phyloP scores from a whole-genome alignment of 2,888 invertebrate species.

The Ormia ochracea region DNA sequence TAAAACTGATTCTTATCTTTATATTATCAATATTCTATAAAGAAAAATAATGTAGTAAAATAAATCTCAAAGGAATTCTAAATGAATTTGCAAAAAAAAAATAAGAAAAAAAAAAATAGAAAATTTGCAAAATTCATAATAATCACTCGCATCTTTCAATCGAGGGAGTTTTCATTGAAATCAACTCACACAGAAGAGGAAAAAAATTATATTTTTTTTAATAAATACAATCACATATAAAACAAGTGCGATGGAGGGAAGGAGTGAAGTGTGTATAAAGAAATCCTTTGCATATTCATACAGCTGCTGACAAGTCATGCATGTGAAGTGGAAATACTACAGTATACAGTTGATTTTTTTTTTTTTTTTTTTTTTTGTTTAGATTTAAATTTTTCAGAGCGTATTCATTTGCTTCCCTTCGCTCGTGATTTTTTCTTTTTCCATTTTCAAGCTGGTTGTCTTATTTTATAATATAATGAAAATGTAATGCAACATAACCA shows the following conservation, averaged over 20 bases:
- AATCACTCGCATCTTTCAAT: constrained; percentile 48
- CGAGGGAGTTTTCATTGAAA: constrained; percentile 21
- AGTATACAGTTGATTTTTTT: neutral
- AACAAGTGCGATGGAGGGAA: constrained; percentile 17
- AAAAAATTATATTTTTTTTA: neutral
- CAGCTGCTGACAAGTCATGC: constrained; percentile 4
- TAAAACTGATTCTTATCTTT: neutral
- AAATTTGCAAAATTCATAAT: constrained; percentile 52
- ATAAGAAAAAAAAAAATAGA: neutral
- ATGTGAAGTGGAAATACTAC: constrained; percentile 35
- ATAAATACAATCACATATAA: constrained; percentile 16
- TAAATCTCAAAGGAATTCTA: constrained; percentile 33
- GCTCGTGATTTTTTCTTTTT: neutral
- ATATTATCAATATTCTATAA: neutral
- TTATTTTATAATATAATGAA: constrained; percentile 52
- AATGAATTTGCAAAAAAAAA: constrained; percentile 12
- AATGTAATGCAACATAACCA: constrained; percentile 58
- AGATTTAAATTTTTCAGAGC: constrained; percentile 40
- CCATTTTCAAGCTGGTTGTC: neutral
- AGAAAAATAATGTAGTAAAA: constrained; percentile 22
- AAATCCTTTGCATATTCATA: constrained; percentile 19
- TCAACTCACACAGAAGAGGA: constrained; percentile 1
- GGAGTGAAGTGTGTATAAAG: neutral
- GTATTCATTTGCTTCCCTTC: constrained; percentile 54
- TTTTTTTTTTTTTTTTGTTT: too few relatives aligned